These are phyloP conservation scores for Alligator mississippiensis DNA, from an alignment of 2,113 vertebrate species.

Conservation along the genomic window DNA sequence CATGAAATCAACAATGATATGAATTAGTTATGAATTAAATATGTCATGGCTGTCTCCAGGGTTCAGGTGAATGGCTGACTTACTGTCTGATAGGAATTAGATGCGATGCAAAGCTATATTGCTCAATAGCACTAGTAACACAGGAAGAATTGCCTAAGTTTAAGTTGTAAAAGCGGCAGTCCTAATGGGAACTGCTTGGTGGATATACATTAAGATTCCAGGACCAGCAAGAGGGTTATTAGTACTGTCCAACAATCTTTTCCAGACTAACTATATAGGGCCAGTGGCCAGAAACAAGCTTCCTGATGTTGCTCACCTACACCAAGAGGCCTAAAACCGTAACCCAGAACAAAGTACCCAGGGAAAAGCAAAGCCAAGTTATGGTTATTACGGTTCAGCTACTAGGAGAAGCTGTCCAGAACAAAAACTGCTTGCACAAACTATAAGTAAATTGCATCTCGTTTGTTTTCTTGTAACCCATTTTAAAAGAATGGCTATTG, in stretches of 20 bases:
- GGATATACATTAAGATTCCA: background rate
- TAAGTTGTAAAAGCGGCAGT: rapidly evolving
- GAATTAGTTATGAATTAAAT: background rate
- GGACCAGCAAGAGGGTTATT: rapidly evolving
- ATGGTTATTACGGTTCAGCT: background rate
- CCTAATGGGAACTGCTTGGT: rapidly evolving
- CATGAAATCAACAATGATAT: background rate
- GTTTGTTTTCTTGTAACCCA: background rate
- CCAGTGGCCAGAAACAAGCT: background rate
- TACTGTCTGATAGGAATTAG: background rate
- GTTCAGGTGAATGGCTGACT: background rate
- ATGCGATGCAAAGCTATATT: background rate
- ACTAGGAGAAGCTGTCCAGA: background rate
- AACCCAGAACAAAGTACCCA: background rate
- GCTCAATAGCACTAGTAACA: rapidly evolving
- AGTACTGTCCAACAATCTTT: background rate
- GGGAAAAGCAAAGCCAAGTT: background rate
- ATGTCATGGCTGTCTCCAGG: background rate
- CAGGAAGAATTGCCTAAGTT: background rate
- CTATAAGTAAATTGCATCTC: background rate
- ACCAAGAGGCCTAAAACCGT: background rate
- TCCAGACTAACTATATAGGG: background rate
- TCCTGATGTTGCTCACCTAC: background rate
- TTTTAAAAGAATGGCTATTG: background rate
- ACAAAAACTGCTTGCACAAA: rapidly evolving